Percentiles rank a stretch among this genome's conserved stretches.
phyloP scores from a whole-genome alignment of 2,797 vertebrate species.

The Chelon auratus region DNA sequence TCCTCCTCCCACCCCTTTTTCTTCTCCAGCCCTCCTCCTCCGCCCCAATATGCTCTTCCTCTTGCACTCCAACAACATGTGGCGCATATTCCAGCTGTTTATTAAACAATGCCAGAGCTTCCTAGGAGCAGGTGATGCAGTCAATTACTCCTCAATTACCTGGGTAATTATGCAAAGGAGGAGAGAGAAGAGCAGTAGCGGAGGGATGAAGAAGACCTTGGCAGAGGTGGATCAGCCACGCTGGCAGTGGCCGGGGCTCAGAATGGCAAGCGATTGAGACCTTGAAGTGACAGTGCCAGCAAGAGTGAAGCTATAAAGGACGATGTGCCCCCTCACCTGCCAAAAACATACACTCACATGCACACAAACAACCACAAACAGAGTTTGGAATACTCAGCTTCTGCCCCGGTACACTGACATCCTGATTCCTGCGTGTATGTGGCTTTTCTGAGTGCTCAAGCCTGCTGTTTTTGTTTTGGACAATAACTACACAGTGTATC shows the following conservation, averaged over 20 bases:
- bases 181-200: conserved; percentile 68
- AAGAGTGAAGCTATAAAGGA: conserved; percentile 73
- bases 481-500: conserved; percentile 48
- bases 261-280: conserved; percentile 75
- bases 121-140: conserved; percentile 82
- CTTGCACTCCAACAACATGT: conserved; percentile 75
- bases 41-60: conserved; percentile 65
- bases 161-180: conserved; percentile 82
- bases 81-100: conserved; percentile 83
- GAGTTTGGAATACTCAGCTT: conserved; percentile 44
- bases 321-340: conserved; percentile 72
- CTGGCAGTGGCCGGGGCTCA: conserved; percentile 67
- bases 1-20: conserved; percentile 17
- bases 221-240: conserved; percentile 67
- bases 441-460: conserved; percentile 35
- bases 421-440: conserved; percentile 39
- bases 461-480: conserved; percentile 60
- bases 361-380: conserved; percentile 63
- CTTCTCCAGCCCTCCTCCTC: conserved; percentile 20
- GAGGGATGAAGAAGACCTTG: conserved; percentile 73
- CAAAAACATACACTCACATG: conserved; percentile 66
- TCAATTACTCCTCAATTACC: conserved; percentile 88
- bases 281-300: conserved; percentile 78
- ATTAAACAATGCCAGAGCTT: conserved; percentile 83
- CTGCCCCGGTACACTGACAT: conserved; percentile 42